These are phyloP conservation scores for Sciaenops ocellatus DNA, from an alignment of 2,797 vertebrate genomes.

Conservation along the genomic window DNA sequence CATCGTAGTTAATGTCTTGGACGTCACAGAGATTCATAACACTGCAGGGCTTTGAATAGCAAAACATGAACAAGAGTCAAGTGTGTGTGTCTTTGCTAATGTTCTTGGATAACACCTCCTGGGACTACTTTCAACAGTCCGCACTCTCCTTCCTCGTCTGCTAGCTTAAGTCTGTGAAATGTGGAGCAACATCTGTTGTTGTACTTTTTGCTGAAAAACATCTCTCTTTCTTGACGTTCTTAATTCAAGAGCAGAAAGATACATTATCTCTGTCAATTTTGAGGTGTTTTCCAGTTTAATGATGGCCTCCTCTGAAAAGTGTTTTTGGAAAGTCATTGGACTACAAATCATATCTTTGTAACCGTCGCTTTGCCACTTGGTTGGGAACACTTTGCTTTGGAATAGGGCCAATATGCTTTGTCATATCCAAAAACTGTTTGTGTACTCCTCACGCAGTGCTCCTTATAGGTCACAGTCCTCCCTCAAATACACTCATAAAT, in stretches of 20 bases:
- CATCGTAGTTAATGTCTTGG: slow-evolving; percentile 60
- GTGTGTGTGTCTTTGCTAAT: slow-evolving; percentile 75
- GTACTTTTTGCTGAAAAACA: slow-evolving; percentile 53
- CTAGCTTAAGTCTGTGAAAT: slow-evolving; percentile 60
- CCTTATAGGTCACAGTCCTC: slow-evolving; percentile 29
- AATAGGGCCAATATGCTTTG: slow-evolving; percentile 42
- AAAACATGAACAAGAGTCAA: slow-evolving; percentile 77
- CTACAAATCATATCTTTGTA: slow-evolving; percentile 42
- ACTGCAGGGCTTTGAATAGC: slow-evolving; percentile 68
- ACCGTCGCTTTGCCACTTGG: slow-evolving; percentile 45
- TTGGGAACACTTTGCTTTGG: slow-evolving; percentile 48
- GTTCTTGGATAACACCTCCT: slow-evolving; percentile 71
- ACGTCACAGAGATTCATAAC: slow-evolving; percentile 67
- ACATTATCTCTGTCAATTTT: slow-evolving; percentile 20
- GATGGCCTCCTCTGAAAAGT: slow-evolving; percentile 16
- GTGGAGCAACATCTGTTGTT: slow-evolving; percentile 67
- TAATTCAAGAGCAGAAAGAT: slow-evolving; percentile 26
- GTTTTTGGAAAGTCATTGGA: slow-evolving; percentile 12
- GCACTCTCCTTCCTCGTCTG: slow-evolving; percentile 59
- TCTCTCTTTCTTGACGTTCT: slow-evolving; percentile 41
- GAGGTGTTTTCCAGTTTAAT: slow-evolving; percentile 32
- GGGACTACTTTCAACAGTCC: slow-evolving; percentile 72
- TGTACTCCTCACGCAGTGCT: slow-evolving; percentile 16
- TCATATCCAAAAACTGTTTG: slow-evolving; percentile 50
- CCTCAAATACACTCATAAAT: slow-evolving; percentile 65